phyloP scores from a whole-genome alignment of 2,888 invertebrate species.

The Drosophila mercatorum region DNA sequence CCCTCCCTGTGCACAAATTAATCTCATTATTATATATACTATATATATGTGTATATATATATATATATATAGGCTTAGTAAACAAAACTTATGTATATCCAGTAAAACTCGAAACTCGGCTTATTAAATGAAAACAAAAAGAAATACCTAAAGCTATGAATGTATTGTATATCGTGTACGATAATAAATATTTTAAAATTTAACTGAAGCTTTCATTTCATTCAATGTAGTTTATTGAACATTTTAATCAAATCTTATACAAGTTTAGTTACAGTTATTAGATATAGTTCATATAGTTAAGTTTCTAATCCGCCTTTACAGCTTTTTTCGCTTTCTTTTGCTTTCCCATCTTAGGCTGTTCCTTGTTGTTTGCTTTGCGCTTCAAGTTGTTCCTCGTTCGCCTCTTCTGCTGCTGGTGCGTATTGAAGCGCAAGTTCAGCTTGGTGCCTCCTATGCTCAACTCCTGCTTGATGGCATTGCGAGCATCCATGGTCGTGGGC shows the following conservation, averaged over 20 bases:
- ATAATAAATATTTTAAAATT: constrained; percentile 62
- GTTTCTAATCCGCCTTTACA: constrained; percentile 6
- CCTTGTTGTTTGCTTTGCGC: constrained; percentile 14
- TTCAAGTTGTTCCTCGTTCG: constrained; percentile 40
- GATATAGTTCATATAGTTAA: constrained; percentile 8
- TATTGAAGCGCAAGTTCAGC: constrained; percentile 72
- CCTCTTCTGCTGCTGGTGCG: constrained; percentile 40
- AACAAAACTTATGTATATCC: constrained; percentile 60
- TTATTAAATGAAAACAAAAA: constrained; percentile 36
- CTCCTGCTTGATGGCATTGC: constrained; percentile 63
- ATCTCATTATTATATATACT: constrained; percentile 57
- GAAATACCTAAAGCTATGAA: constrained; percentile 50
- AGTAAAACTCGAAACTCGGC: constrained; percentile 56
- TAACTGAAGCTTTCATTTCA: neutral
- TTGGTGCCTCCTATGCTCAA: constrained; percentile 65
- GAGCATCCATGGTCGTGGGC: constrained; percentile 77
- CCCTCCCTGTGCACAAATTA: constrained; percentile 48
- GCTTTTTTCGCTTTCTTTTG: constrained; percentile 20
- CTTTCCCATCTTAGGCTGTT: neutral
- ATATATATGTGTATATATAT: constrained; percentile 15
- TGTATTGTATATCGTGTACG: constrained; percentile 64
- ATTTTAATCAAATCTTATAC: constrained; percentile 13
- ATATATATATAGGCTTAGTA: constrained; percentile 37
- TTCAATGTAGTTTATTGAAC: constrained; percentile 26
- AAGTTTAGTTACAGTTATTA: constrained; percentile 23